phyloP scores from a whole-genome alignment of 2,888 invertebrate species.

The Chesias legatella region DNA sequence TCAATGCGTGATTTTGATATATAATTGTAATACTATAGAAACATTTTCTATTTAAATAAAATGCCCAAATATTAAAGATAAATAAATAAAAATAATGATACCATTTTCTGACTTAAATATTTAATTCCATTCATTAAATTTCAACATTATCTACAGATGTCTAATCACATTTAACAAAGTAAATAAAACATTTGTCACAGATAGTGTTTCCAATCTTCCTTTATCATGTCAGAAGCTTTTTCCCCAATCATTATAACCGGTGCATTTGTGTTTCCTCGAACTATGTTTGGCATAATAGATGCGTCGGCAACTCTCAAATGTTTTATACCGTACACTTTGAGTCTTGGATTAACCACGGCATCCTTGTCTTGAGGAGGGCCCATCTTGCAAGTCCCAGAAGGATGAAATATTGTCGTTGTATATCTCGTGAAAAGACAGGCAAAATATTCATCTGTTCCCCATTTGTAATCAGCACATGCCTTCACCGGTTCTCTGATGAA shows the following conservation, averaged over 20 bases:
- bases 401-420: conserved; percentile 76
- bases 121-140: too few species aligned
- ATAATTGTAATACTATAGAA: too few species aligned
- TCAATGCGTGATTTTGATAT: too few species aligned
- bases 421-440: conserved; percentile 83
- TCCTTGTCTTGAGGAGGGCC: conserved; percentile 56
- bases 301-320: conserved; percentile 87
- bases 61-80: too few species aligned
- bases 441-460: conserved; percentile 83
- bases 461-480: conserved; percentile 74
- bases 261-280: conserved; percentile 91
- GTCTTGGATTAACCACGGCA: conserved; percentile 56
- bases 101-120: too few species aligned
- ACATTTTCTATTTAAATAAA: too few species aligned
- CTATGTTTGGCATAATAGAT: conserved; percentile 89
- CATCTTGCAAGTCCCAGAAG: conserved; percentile 65
- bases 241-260: conserved; percentile 92
- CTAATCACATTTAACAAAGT: too few species aligned
- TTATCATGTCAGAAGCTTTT: conserved; percentile 59
- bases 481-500: conserved; percentile 78
- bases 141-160: too few species aligned
- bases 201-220: conserved; percentile 57
- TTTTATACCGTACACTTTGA: conserved; percentile 53
- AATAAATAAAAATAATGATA: too few species aligned
- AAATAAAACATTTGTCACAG: too few species aligned